phyloP scores from a whole-genome alignment of 2,113 vertebrate genomes.

The Pterocles gutturalis region DNA sequence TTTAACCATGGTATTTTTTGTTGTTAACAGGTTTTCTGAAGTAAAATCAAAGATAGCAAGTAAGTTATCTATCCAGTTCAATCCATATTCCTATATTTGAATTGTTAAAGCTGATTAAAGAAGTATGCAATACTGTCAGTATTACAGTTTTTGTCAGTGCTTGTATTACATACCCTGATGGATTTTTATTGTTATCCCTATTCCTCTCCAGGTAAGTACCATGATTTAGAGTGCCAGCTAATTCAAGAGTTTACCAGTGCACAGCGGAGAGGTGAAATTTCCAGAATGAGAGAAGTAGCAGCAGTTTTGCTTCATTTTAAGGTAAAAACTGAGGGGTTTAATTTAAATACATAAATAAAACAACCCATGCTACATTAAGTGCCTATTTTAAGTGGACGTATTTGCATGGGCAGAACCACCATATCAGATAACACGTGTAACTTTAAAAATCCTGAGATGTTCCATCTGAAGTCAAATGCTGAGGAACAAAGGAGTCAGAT shows the following conservation, averaged over 20 bases:
- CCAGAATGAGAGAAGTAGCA: slow-evolving; percentile 97
- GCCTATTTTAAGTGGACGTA: background rate
- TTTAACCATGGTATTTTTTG: slow-evolving; percentile 40
- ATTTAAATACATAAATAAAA: background rate
- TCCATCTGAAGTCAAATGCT: background rate
- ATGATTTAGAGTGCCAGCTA: slow-evolving; percentile 97
- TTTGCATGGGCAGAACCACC: background rate
- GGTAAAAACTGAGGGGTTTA: slow-evolving; percentile 76
- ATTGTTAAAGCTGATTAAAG: slow-evolving; percentile 33
- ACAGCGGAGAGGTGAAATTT: slow-evolving; percentile 92
- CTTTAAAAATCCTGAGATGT: background rate
- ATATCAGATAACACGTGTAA: accelerated
- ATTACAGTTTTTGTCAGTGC: background rate
- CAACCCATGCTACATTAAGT: accelerated
- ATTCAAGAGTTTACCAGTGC: slow-evolving; percentile 98
- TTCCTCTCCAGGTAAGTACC: slow-evolving; percentile 91
- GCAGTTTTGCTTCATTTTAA: slow-evolving; percentile 98
- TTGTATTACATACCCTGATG: background rate
- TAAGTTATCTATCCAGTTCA: slow-evolving; percentile 78
- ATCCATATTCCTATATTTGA: slow-evolving; percentile 14
- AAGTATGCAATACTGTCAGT: background rate
- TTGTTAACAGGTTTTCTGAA: slow-evolving; percentile 92
- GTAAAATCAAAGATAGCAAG: slow-evolving; percentile 99
- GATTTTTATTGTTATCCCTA: slow-evolving; percentile 44
- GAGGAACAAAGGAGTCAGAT: background rate